These are phyloP conservation scores for Hyphantria cunea DNA, from an alignment of 1,140 invertebrate genomes.

Conservation along the genomic window DNA sequence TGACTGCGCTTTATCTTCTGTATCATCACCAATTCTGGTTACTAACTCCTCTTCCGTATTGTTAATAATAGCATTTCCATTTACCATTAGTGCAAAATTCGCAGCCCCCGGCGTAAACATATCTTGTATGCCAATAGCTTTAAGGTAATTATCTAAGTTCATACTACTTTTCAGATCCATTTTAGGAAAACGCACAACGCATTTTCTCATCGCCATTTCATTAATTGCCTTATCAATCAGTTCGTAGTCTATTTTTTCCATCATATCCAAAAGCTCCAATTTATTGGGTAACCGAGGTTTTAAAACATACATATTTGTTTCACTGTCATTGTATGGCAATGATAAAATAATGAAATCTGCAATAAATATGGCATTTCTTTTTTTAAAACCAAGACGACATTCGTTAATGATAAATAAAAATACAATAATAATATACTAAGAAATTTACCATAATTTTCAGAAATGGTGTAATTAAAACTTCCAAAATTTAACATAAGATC, in stretches of 20 bases:
- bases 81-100: constrained; percentile 85
- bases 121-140: constrained; percentile 83
- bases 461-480: constrained; percentile 35
- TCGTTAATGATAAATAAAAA: no score
- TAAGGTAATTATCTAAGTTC: constrained; percentile 81
- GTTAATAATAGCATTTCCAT: constrained; percentile 42
- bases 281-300: constrained; percentile 83
- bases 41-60: constrained; percentile 49
- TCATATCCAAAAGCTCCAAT: constrained; percentile 76
- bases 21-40: constrained; percentile 40
- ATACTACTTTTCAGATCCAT: constrained; percentile 85
- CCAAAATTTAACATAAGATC: constrained; percentile 67
- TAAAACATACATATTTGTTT: constrained; percentile 87
- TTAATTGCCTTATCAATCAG: constrained; percentile 81
- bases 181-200: constrained; percentile 85
- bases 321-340: constrained; percentile 87
- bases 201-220: constrained; percentile 71
- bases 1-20: constrained; percentile 17
- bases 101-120: constrained; percentile 84
- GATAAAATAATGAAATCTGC: constrained; percentile 85
- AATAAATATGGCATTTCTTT: constrained; percentile 36
- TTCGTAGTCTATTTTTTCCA: constrained; percentile 79
- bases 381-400: no score
- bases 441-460: constrained; percentile 48
- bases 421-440: not conserved